Percentiles rank a stretch among this genome's conserved stretches.
Conservation (phyloP, 2,797 vertebrate genomes). For the Aselliscus stoliczkanus region DNA sequence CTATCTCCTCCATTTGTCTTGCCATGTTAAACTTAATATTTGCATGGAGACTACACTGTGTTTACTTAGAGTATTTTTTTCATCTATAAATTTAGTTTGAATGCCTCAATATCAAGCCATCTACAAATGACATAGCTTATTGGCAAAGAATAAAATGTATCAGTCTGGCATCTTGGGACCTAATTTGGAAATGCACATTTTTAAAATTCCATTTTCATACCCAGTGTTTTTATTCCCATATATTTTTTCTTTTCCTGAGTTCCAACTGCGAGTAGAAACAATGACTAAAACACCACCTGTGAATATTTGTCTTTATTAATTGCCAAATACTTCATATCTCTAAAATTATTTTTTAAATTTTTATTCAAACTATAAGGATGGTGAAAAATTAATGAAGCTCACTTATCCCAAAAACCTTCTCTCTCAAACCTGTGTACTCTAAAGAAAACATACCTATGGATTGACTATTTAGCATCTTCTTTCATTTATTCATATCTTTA, state of each 20-base stretch:
- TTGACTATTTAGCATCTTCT: not conserved
- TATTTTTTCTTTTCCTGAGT: conserved; percentile 18
- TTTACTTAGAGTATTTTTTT: conserved; percentile 5
- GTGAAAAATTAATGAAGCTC: not conserved
- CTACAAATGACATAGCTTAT: conserved; percentile 35
- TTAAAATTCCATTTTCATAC: conserved; percentile 44
- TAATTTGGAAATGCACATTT: conserved; percentile 47
- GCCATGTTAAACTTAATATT: not conserved
- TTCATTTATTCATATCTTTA: not conserved
- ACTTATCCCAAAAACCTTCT: not conserved
- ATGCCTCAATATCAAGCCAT: conserved; percentile 26
- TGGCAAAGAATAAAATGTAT: conserved; percentile 50
- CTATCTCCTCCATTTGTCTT: not conserved
- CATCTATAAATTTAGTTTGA: conserved; percentile 25
- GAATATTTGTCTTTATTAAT: conserved; percentile 41
- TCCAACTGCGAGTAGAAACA: conserved; percentile 37
- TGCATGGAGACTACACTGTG: not conserved
- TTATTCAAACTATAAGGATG: not conserved
- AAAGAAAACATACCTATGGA: not conserved
- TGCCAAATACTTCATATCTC: not conserved
- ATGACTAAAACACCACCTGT: conserved; percentile 57
- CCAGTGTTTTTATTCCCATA: conserved; percentile 36
- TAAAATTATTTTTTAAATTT: not conserved
- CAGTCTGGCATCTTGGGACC: conserved; percentile 53
- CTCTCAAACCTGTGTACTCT: not conserved